These are phyloP conservation scores for Xiphorhynchus erythropygius DNA, from an alignment of 2,797 vertebrate genomes.

Conservation along the genomic window DNA sequence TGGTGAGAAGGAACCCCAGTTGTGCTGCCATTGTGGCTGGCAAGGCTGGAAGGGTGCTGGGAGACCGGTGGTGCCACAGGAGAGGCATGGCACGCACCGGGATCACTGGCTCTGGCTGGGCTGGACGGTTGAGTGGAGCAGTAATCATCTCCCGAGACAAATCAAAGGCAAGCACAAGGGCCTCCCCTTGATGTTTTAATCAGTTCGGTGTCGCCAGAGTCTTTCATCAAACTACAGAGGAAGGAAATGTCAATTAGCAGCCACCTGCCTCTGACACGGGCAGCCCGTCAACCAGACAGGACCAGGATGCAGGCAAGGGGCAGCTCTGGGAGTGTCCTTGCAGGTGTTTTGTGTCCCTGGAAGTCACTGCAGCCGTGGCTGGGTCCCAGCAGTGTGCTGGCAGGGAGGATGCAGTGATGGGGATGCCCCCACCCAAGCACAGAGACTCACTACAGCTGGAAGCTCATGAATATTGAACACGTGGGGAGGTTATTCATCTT, in stretches of 20 bases:
- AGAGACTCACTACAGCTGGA: conserved; percentile 25
- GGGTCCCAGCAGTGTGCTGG: neutral
- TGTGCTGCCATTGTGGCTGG: neutral
- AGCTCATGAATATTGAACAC: conserved; percentile 68
- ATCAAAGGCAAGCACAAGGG: conserved; percentile 47
- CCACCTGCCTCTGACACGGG: neutral
- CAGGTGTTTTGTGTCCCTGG: neutral
- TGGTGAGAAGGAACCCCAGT: neutral
- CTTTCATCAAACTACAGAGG: conserved; percentile 70
- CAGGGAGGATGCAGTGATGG: neutral
- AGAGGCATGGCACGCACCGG: neutral
- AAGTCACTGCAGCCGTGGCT: neutral
- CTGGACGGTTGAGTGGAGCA: neutral
- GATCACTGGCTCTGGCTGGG: neutral
- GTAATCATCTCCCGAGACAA: conserved; percentile 23
- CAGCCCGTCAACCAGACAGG: neutral
- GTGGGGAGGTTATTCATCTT: conserved; percentile 68
- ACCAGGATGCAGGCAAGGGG: neutral
- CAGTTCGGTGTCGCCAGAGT: conserved; percentile 44
- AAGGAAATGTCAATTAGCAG: conserved; percentile 62
- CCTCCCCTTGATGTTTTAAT: conserved; percentile 69
- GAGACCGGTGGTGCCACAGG: neutral
- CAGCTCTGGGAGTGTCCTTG: neutral
- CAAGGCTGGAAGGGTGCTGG: neutral
- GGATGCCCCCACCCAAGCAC: conserved; percentile 37